Percentiles rank a stretch among this genome's conserved stretches.
These are phyloP conservation scores for Cardiocondyla obscurior DNA, from an alignment of 1,140 invertebrate species.

Conservation along the genomic window DNA sequence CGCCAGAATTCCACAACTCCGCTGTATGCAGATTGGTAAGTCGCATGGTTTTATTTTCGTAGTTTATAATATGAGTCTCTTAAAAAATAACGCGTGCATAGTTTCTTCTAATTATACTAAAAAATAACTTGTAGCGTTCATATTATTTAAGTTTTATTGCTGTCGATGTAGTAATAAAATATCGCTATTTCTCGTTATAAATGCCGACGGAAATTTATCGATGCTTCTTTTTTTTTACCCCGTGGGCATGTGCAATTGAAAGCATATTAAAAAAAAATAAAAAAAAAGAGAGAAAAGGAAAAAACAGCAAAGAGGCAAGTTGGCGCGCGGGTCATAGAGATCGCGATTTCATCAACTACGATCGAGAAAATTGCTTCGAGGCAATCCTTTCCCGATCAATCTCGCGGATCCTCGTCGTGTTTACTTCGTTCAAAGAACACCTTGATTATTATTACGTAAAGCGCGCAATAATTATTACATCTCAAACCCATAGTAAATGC, in stretches of 20 bases:
- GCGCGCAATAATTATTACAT: neutral
- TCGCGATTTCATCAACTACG: constrained; percentile 39
- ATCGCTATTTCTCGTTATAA: constrained; percentile 37
- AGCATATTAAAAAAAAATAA: neutral
- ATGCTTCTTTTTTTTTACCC: neutral
- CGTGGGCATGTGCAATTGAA: neutral
- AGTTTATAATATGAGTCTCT: too few relatives aligned
- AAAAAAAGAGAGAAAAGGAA: neutral
- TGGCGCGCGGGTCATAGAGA: neutral
- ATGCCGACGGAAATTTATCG: constrained; percentile 8
- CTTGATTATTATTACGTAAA: constrained; percentile 2
- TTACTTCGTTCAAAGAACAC: neutral
- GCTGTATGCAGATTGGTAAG: too few relatives aligned
- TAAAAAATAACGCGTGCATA: too few relatives aligned
- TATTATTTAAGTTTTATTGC: constrained; percentile 20
- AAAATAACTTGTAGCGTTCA: too few relatives aligned
- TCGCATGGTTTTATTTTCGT: too few relatives aligned
- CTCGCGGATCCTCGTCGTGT: neutral
- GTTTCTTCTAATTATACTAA: too few relatives aligned
- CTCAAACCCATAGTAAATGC: neutral
- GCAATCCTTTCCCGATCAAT: neutral
- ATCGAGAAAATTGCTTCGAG: constrained; percentile 29
- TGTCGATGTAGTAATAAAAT: constrained; percentile 14
- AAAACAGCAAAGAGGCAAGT: neutral
- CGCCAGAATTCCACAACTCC: too few relatives aligned